Evolutionary conservation across 2,113 vertebrate species (phyloP), one percentile per base, ranked within the genome.

Genomic region (Corythaixoides concolor): DNA sequence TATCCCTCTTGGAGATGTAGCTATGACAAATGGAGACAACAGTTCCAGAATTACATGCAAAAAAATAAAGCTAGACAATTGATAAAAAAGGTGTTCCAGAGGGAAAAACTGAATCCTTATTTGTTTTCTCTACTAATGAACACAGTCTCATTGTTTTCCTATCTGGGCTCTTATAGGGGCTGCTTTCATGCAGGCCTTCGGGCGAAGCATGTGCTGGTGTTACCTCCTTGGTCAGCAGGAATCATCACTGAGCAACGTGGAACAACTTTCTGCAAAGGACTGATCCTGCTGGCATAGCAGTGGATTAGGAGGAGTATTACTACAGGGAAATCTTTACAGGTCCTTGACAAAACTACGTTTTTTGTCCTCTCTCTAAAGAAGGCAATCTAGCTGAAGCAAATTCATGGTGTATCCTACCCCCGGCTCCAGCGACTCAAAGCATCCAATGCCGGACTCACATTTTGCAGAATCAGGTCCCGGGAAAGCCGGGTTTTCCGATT

Each of bases 141-240:
- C 9, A 14, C 49, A 64, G 53, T 14, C 66, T 85, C n/a, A 32
- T 4, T 72, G 52, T 30, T 74, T n/a, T 63, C 43, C n/a, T 50
- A 0, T 6, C 11, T 11, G 33, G 28, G 19, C 33, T 87, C 12
- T 15, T 32, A 8, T 4, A n/a, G 0, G 3, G 35, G 68, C 22
- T 74, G 52, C 30, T 35, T 19, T 58, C 12, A 3, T 8, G 13
- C 27, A 30, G 19, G 74, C 41, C 77, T 85, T 4, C 0, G 9
- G 33, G 37, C 28, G 5, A 85, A 60, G 39, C 1, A 2, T 27
- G 56, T 5, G 27, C 52, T 50, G 75, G 45, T 26, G 70, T 20
- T 72, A 70, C 27, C 63, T 9, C 41, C 33, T 64, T 23, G 45
- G 50, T 73, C 63, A 89, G 53, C 72, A 77, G 26, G 68, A 68